Evolutionary conservation across 2,113 vertebrate species (phyloP), one percentile per base, ranked within the genome.

Genomic region (Theropithecus gelada): DNA sequence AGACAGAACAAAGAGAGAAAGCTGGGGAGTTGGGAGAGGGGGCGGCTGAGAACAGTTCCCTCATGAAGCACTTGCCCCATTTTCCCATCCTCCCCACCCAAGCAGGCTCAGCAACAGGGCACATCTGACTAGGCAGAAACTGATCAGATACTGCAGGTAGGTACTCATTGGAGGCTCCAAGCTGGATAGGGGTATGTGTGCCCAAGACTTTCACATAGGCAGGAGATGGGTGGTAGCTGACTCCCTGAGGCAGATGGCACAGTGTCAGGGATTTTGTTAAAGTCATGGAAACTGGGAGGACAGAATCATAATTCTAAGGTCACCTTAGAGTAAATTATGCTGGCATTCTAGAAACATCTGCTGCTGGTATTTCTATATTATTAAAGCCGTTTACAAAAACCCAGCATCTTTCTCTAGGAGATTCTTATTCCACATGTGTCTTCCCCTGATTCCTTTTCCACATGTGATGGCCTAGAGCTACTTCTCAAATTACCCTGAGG

Each of bases 401-500:
- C 73, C 79, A 91, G 13, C 82, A 89, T 97, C 98, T 87, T 97
- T 93, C 92, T 97, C 70, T 86, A 97, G 70, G 95, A 97, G 92
- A 97, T 96, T 98, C 95, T 96, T 97, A 98, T 97, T 98, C 92
- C 97, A 97, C 97, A 98, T 97, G 96, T 97, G 95, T 97, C 97
- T 97, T 97, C 89, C 96, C 70, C 89, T 97, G 97, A 98, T 98
- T 97, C 95, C 35, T 97, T 97, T 97, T 97, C 96, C 98, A 98
- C 97, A 97, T 97, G 98, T 97, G 95, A 96, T 97, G 79, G 95
- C 93, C 97, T 88, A 93, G 79, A 98, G 92, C 92, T 96, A 90
- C 96, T 98, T 98, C 98, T 98, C 98, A 97, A 97, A 98, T 97
- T 98, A 97, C 98, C 92, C 86, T 92, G 96, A 97, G 92, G 97